Evolutionary conservation across 2,113 vertebrate genomes (phyloP).

Genomic region (Raja brachyura): DNA sequence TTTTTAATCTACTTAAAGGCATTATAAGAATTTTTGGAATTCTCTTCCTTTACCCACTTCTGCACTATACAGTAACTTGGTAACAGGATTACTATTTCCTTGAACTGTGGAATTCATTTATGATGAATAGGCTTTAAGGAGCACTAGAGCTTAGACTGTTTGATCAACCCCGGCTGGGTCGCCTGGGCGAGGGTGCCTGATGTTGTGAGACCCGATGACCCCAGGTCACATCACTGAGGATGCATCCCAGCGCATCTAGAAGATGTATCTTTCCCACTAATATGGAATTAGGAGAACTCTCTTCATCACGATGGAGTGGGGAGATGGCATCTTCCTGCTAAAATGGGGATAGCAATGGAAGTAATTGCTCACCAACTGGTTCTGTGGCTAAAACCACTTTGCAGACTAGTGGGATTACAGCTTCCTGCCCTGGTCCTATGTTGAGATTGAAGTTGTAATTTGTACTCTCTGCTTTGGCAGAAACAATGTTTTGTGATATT

Average conservation of each 20-base stretch:
- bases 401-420: not conserved
- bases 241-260: too few relatives aligned
- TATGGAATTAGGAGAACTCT: not conserved
- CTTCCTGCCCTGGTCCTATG: not conserved
- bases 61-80: not conserved
- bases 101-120: not conserved
- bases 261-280: too few relatives aligned
- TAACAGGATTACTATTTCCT: slow-evolving; percentile 6
- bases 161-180: too few relatives aligned
- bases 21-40: not conserved
- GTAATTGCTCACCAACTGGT: not conserved
- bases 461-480: not conserved
- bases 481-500: not conserved
- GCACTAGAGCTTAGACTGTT: not conserved
- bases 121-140: not conserved
- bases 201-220: too few relatives aligned
- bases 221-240: too few relatives aligned
- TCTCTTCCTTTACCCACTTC: not conserved
- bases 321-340: not conserved
- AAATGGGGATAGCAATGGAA: too few relatives aligned
- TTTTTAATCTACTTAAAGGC: not conserved
- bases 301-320: not conserved
- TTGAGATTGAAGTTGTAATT: not conserved
- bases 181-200: not conserved
- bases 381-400: not conserved